Percentiles rank a stretch among this genome's conserved stretches.
Evolutionary conservation across 2,888 invertebrate genomes (phyloP).

Genomic region (Prosapia bicincta): DNA sequence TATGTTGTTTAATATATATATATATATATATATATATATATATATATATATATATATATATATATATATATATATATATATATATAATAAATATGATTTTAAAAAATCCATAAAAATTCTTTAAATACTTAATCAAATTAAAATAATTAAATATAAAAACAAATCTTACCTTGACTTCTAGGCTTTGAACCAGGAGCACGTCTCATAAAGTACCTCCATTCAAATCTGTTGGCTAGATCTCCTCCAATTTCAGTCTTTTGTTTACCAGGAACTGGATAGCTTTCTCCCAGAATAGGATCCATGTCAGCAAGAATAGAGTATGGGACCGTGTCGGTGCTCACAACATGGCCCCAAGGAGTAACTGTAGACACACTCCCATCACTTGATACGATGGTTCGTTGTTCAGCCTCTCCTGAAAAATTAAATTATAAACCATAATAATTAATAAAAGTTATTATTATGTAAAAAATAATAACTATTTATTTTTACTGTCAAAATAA

Average conservation of each 20-base stretch:
- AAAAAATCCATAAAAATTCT: too few relatives aligned
- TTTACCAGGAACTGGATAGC: slow-evolving; percentile 87
- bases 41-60: too few relatives aligned
- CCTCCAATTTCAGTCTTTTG: slow-evolving; percentile 87
- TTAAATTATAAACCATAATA: slow-evolving; percentile 20
- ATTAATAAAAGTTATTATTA: not conserved
- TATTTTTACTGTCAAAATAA: too few relatives aligned
- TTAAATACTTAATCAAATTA: too few relatives aligned
- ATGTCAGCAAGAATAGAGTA: slow-evolving; percentile 87
- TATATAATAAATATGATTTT: too few relatives aligned
- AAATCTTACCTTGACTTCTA: slow-evolving; percentile 48
- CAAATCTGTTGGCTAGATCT: slow-evolving; percentile 87
- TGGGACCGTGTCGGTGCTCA: slow-evolving; percentile 87
- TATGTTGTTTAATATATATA: too few relatives aligned
- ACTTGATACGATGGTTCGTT: slow-evolving; percentile 71
- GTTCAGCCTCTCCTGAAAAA: slow-evolving; percentile 67
- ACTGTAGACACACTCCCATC: slow-evolving; percentile 80
- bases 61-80: too few relatives aligned
- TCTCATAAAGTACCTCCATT: slow-evolving; percentile 91
- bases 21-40: too few relatives aligned
- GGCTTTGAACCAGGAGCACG: slow-evolving; percentile 60
- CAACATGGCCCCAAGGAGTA: slow-evolving; percentile 82
- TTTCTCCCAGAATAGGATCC: slow-evolving; percentile 83
- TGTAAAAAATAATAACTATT: too few relatives aligned
- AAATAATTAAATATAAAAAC: too few relatives aligned